Percentiles rank a stretch among this genome's conserved stretches.
phyloP scores from a whole-genome alignment of 2,888 invertebrate species.

The Entomobrya proxima region DNA sequence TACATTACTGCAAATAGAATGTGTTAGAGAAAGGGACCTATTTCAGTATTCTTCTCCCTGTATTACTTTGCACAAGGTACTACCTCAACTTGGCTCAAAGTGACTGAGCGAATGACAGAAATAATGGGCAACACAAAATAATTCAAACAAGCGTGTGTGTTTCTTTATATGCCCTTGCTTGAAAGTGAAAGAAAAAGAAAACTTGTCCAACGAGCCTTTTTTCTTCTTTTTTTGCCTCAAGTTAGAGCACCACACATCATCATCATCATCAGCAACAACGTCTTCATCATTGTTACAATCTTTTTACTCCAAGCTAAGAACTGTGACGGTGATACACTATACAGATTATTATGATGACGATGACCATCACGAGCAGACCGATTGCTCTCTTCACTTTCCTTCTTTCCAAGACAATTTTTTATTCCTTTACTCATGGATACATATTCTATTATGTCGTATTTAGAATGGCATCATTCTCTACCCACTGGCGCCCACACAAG shows the following conservation, averaged over 20 bases:
- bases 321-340: not conserved
- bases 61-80: not conserved
- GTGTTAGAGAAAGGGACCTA: not conserved
- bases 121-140: constrained; percentile 19
- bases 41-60: not conserved
- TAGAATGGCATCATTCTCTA: not conserved
- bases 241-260: not conserved
- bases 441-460: not conserved
- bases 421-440: not conserved
- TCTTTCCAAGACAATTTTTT: constrained; percentile 2
- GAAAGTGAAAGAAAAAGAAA: constrained; percentile 1
- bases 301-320: not conserved
- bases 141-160: not conserved
- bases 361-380: constrained; percentile 25
- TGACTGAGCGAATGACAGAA: constrained; percentile 15
- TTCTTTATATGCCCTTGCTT: not conserved
- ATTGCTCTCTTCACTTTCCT: constrained; percentile 15
- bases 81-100: constrained; percentile 7
- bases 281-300: not conserved
- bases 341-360: not conserved
- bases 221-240: not conserved
- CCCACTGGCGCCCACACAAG: not conserved
- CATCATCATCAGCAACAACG: not conserved
- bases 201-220: not conserved
- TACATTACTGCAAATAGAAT: constrained; percentile 9